Conservation (phyloP, 2,888 invertebrate genomes). For the Ypsolopha sequella region DNA sequence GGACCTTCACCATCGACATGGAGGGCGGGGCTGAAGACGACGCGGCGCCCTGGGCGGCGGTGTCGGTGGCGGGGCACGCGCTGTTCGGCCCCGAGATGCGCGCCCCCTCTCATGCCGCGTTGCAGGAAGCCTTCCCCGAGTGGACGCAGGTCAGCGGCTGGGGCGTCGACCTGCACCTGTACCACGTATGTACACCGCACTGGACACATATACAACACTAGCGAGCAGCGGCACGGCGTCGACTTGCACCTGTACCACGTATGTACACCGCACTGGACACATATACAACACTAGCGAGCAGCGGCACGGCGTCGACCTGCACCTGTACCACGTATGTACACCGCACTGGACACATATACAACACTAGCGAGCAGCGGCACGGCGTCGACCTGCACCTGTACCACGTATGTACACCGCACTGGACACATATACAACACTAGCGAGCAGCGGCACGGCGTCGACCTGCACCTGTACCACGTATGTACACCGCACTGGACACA, state of each 20-base stretch:
- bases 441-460: too few species aligned
- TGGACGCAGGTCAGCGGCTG: constrained; percentile 78
- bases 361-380: too few species aligned
- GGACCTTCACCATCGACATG: constrained; percentile 6
- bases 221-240: too few species aligned
- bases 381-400: too few species aligned
- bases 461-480: too few species aligned
- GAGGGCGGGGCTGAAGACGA: not conserved
- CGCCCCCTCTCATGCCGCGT: constrained; percentile 57
- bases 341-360: too few species aligned
- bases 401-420: too few species aligned
- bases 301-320: too few species aligned
- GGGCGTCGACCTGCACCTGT: constrained; percentile 78
- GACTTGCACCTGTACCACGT: not conserved
- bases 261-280: not conserved
- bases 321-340: too few species aligned
- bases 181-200: constrained; percentile 16
- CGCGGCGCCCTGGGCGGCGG: constrained; percentile 34
- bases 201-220: too few species aligned
- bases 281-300: not conserved
- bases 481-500: too few species aligned
- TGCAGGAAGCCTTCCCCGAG: constrained; percentile 72
- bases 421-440: too few species aligned
- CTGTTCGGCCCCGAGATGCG: constrained; percentile 68
- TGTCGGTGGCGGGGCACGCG: constrained; percentile 74